Base-by-base conservation (phyloP, 2,113 vertebrate species). In the Menidia beryllina region DNA sequence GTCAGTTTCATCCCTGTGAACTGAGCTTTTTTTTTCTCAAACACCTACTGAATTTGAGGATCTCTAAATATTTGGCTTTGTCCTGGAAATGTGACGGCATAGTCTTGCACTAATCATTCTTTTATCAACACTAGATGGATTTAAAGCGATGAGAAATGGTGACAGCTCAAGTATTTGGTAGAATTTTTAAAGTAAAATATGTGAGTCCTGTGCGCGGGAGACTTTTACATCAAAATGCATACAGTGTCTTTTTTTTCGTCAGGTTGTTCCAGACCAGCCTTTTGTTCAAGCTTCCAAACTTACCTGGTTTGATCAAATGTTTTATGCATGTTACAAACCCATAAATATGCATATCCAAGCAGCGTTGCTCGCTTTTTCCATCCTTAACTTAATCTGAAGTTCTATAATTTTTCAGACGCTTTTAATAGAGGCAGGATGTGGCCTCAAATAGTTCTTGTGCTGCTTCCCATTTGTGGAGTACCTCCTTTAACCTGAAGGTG, bases 401-500 rank as follows among this genome's bases (percentile, higher is more conserved):
- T 41, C 17, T 17, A 1, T 27, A 15, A 17, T 50, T 24, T 50
- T 10, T 38, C 12, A 12, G 13, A 43, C 4, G 25, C 20, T 27
- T 27, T n/a, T 11, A 10, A 2, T 21, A 4, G 41, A 67, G 30
- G 15, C 47, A 4, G 26, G 34, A 24, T n/a, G 19, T 30, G 30
- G n/a, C 58, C 45, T 56, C 5, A 23, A 24, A 30, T 53, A 55
- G n/a, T 54, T 64, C n/a, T 38, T 8, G 41, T 48, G 55, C 52
- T 15, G 34, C 24, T 41, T 3, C 20, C 3, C 39, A 50, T 13
- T 73, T 24, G 61, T 56, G 82, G 72, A 60, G 86, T 89, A 50
- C 79, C 23, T 15, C 2, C 1, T 61, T 4, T 50, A 45, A 45
- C 94, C 96, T 89, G 91, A 90, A 94, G 97, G 95, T 97, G 97